phyloP scores from a whole-genome alignment of 64 coral and sea anemone species.

The Platygyra sinensis region DNA sequence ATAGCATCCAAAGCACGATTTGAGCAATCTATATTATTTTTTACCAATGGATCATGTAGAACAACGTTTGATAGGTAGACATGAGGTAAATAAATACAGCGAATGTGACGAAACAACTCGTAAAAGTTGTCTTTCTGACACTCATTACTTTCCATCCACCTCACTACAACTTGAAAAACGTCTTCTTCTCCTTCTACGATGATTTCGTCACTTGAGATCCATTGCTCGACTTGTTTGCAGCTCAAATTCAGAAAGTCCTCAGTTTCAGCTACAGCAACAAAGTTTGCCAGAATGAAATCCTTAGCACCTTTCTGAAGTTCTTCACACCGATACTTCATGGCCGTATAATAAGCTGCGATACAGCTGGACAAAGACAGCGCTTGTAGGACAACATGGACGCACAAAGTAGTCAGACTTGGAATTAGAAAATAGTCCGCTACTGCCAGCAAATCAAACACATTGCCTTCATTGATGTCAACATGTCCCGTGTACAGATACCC shows the following conservation, averaged over 20 bases:
- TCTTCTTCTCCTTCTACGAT: constrained; percentile 5
- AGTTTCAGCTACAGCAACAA: neutral
- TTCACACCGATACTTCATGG: neutral
- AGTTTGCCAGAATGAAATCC: constrained; percentile 17
- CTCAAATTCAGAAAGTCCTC: constrained; percentile 24
- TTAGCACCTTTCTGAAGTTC: constrained; percentile 15
- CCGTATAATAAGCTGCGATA: neutral
- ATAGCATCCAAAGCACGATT: neutral
- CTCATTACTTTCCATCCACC: neutral
- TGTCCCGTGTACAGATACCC: too few species aligned
- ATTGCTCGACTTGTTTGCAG: neutral
- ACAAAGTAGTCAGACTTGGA: constrained; percentile 13
- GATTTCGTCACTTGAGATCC: neutral
- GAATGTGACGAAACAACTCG: constrained; percentile 22
- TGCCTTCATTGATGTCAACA: too few species aligned
- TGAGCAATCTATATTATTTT: neutral
- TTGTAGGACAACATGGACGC: neutral
- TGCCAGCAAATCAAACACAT: neutral
- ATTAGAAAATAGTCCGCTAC: constrained; percentile 37
- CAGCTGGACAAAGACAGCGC: constrained; percentile 9
- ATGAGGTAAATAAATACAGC: neutral
- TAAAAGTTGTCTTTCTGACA: neutral
- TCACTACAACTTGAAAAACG: neutral
- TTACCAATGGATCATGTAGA: neutral
- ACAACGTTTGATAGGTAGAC: neutral